Evolutionary conservation across 1,140 invertebrate species (phyloP).

Genomic region (Zaprionus capensis): DNA sequence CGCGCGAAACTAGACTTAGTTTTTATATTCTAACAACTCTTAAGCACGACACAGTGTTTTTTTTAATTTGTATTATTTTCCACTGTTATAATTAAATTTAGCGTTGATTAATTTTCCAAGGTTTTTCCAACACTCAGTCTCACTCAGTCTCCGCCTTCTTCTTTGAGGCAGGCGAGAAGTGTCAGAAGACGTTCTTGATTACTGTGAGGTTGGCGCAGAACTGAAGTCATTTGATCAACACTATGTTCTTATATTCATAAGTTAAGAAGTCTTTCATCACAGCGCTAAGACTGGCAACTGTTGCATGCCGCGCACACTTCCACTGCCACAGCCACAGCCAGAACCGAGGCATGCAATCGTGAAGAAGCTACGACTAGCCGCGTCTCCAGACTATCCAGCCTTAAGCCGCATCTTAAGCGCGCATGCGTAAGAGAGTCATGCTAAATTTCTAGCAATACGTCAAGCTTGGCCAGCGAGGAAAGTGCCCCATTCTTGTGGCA

Average conservation of each 20-base stretch:
- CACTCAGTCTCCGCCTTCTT: conserved; percentile 1
- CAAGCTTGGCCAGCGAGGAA: conserved; percentile 34
- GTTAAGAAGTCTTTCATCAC: conserved; percentile 65
- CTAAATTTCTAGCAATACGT: conserved; percentile 43
- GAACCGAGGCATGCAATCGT: conserved; percentile 7
- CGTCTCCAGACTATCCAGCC: conserved; percentile 3
- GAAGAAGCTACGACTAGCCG: conserved; percentile 2
- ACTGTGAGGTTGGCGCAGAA: conserved; percentile 71
- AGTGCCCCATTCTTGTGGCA: conserved; percentile 41
- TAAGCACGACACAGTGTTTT: conserved; percentile 2
- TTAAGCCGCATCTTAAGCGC: conserved; percentile 7
- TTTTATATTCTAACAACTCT: conserved; percentile 8
- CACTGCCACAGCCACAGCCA: not conserved
- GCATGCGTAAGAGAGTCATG: conserved; percentile 43
- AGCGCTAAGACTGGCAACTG: conserved; percentile 20
- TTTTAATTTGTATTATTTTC: conserved; percentile 17
- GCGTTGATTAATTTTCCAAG: not conserved
- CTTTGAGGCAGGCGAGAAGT: conserved; percentile 5
- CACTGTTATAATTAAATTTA: conserved; percentile 2
- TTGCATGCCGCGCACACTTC: conserved; percentile 33
- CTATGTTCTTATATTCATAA: conserved; percentile 74
- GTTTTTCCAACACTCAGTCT: not conserved
- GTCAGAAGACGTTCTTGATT: conserved; percentile 63
- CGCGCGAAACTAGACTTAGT: conserved; percentile 16
- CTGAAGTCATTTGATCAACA: conserved; percentile 68